Evolutionary conservation across 2,797 vertebrate genomes (phyloP), one percentile per base, ranked within the genome.

Genomic region (Erpetoichthys calabaricus): DNA sequence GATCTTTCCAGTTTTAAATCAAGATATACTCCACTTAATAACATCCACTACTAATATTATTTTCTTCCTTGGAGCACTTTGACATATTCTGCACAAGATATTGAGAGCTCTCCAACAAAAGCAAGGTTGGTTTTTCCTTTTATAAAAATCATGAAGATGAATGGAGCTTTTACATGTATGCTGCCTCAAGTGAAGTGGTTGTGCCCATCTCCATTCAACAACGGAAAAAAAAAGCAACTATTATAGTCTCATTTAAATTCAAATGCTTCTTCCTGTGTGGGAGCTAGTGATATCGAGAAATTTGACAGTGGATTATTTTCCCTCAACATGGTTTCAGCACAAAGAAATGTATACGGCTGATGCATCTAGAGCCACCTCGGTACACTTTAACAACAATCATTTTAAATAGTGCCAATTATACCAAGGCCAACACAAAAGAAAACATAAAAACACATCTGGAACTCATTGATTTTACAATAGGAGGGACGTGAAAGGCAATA

Each of bases 111-210:
- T 51, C 44, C 59, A 58, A 62, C 51, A 50, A 62, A 10, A 45
- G 64, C 66, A 61, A 65, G 60, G 65, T 57, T 47, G 10, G 57
- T 65, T 67, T 73, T 63, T 68, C 58, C 53, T 63, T 57, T 63
- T 57, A 78, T 45, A 76, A 54, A 75, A 71, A 79, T 66, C 58
- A 8, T 57, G 54, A 63, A 60, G 76, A 65, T 69, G 54, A 62
- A 64, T 60, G 47, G 45, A 60, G 62, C 3, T 46, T 50, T 59
- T 55, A 5, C 55, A 62, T 65, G 25, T 25, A 25, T 25, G 25
- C 25, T 25, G 25, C 25, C 25, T 25, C 25, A 49, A 3, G 1
- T 51, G 51, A 76, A 75, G 63, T 57, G 41, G 60, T 59, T 64
- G 62, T 56, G 45, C 7, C 45, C 52, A n/a, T 43, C 72, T 61